A percentile compares a stretch with the other conserved stretches of the same genome.
Conservation (phyloP, 2,113 vertebrate species). For the Pipra filicauda region DNA sequence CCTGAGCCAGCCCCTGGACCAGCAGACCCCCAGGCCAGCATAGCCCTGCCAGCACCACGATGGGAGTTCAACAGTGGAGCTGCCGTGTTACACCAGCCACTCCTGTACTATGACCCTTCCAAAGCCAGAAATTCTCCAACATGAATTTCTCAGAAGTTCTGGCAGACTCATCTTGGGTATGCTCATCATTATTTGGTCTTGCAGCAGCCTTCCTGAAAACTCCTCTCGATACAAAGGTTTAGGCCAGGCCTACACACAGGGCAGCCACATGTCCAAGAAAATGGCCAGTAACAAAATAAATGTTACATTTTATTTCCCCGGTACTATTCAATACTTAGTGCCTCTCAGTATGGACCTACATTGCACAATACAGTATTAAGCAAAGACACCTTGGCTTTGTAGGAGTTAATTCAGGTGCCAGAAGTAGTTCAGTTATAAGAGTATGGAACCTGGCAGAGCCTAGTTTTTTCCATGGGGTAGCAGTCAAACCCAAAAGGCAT, state of each 20-base stretch:
- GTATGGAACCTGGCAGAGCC: neutral
- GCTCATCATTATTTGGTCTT: neutral
- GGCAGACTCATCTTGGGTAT: neutral
- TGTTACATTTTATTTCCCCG: neutral
- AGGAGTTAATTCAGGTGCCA: neutral
- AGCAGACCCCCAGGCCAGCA: neutral
- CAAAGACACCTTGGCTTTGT: neutral
- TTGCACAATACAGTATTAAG: neutral
- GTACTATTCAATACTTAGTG: neutral
- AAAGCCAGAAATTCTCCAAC: neutral
- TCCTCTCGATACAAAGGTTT: neutral
- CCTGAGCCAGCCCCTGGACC: neutral
- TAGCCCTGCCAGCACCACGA: neutral
- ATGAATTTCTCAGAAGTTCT: neutral
- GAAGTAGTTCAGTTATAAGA: neutral
- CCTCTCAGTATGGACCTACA: neutral
- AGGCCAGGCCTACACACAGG: neutral
- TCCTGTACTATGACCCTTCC: neutral
- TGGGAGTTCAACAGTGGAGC: neutral
- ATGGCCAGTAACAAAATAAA: neutral
- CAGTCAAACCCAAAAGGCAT: neutral
- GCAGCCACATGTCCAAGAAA: neutral
- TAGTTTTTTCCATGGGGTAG: neutral
- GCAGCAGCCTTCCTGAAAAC: neutral
- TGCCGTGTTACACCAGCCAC: neutral